Base-by-base conservation (phyloP, 2,888 invertebrate species). In the Rhagium mordax region DNA sequence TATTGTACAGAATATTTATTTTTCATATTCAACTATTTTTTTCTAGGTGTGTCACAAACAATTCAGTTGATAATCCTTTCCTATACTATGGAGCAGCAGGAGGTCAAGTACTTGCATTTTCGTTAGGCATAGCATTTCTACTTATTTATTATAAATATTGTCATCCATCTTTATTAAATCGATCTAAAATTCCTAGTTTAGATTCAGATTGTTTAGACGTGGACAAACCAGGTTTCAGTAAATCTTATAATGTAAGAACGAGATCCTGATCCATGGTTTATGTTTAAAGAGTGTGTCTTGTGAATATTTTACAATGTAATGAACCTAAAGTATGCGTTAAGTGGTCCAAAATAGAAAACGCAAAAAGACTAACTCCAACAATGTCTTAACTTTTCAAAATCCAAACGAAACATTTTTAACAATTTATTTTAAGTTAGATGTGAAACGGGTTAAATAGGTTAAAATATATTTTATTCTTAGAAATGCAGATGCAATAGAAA, bases 121-220 rank as follows among this genome's bases (percentile, higher is more conserved):
- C 86, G 16, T 80, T 89, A 29, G 87, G 86, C 2, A 84, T 89
- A 67, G 78, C 83, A 48, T 88, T 88, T 81, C 85, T 89, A 76
- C 80, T 88, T 3, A 81, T 88, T 65, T 89, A 89, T 79, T 89
- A 89, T 80, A 86, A 85, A 67, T 87, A 85, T 78, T 89, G 87
- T 74, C 89, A 89, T 80, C 89, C 89, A 8, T 86, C 88, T 20
- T 77, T 84, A 51, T 77, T 82, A 60, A 81, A 81, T 49, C 72
- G 81, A 21, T 83, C 78, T 24, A 86, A 86, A 79, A 84, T 85
- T 27, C 81, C 85, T 15, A 83, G 81, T 59, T 80, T 82, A 7
- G 82, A 84, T 67, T 81, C 84, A 4, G 82, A 79, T 61, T 81
- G 80, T 67, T 78, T 86, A 48, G 86, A 87, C 62, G 79, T 81